Percentiles rank a stretch among this genome's conserved stretches.
Conservation (phyloP, 2,797 vertebrate genomes). For the Hemitrygon akajei region DNA sequence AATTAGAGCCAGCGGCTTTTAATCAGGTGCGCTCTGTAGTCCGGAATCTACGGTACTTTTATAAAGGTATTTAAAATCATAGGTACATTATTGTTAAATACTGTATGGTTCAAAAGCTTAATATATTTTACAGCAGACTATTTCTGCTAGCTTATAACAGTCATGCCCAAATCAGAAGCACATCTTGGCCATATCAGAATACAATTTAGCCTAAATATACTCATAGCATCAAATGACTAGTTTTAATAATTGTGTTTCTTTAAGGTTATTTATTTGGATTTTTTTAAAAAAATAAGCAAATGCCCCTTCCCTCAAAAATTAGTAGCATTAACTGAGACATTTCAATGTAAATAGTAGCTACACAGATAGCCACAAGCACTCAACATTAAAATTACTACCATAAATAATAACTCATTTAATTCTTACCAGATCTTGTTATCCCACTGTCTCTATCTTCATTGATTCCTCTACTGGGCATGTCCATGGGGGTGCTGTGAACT, state of each 20-base stretch:
- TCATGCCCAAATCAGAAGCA: background rate
- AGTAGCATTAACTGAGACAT: background rate
- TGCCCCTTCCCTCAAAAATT: background rate
- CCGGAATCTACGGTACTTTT: too few relatives aligned
- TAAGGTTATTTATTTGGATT: background rate
- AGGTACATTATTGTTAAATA: background rate
- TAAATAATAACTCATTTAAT: background rate
- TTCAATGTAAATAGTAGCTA: background rate
- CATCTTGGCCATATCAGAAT: background rate
- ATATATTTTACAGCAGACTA: background rate
- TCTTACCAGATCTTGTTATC: constrained; percentile 90
- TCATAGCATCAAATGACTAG: background rate
- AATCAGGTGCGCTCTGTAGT: too few relatives aligned
- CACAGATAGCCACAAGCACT: too few relatives aligned
- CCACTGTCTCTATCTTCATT: constrained; percentile 91
- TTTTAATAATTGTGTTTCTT: background rate
- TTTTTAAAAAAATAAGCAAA: background rate
- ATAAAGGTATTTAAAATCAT: background rate
- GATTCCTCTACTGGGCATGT: constrained; percentile 88
- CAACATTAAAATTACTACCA: background rate
- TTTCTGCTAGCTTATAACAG: background rate
- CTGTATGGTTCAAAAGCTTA: background rate
- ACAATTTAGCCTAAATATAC: background rate
- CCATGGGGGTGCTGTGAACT: constrained; percentile 98
- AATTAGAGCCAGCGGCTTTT: too few relatives aligned